A percentile compares a stretch with the other conserved stretches of the same genome.
Conservation (phyloP, 2,888 invertebrate genomes). For the Chloroclystis v-ata region DNA sequence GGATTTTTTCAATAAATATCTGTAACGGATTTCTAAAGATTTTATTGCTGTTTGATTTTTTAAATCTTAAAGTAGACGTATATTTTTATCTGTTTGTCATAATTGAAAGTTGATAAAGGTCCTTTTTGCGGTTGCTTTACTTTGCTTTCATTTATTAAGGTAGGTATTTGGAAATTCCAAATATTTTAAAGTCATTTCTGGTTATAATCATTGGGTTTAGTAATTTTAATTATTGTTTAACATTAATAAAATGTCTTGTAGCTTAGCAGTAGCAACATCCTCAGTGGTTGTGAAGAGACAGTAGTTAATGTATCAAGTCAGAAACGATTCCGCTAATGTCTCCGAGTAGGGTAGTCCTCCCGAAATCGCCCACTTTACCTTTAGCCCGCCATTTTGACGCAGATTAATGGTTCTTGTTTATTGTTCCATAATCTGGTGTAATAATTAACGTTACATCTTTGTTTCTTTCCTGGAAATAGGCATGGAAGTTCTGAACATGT, state of each 20-base stretch:
- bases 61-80: background rate
- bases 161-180: too few relatives aligned
- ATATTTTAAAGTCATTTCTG: too few relatives aligned
- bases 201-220: too few relatives aligned
- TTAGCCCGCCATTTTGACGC: slow-evolving; percentile 47
- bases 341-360: slow-evolving; percentile 41
- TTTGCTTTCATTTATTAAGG: too few relatives aligned
- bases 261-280: slow-evolving; percentile 10
- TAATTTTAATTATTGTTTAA: too few relatives aligned
- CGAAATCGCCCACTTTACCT: slow-evolving; percentile 50
- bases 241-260: too few relatives aligned
- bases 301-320: slow-evolving; percentile 57
- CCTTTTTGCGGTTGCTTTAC: too few relatives aligned
- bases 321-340: slow-evolving; percentile 57
- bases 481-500: slow-evolving; percentile 2
- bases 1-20: background rate
- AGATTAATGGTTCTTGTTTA: slow-evolving; percentile 54
- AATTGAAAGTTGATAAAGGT: too few relatives aligned
- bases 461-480: slow-evolving; percentile 18
- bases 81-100: too few relatives aligned
- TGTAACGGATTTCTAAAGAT: background rate
- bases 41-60: background rate
- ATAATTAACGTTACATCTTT: slow-evolving; percentile 33
- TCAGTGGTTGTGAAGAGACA: slow-evolving; percentile 36
- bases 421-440: slow-evolving; percentile 43